A percentile compares a stretch with the other conserved stretches of the same genome.
Conservation (phyloP, 2,113 vertebrate genomes). For the Thalassoma bifasciatum region DNA sequence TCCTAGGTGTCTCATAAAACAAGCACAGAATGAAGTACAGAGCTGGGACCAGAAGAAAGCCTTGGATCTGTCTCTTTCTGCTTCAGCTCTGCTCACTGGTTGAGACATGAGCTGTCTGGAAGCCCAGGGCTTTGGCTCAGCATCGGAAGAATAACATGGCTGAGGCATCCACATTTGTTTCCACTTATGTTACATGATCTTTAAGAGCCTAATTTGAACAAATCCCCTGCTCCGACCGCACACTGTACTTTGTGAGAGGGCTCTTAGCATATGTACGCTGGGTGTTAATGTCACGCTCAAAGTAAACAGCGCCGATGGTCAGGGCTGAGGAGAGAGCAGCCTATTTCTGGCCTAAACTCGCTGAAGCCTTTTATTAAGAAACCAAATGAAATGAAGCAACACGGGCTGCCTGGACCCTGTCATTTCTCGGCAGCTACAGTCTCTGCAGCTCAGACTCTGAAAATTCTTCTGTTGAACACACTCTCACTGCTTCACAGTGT, state of each 20-base stretch:
- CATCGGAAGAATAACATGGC: constrained; percentile 67
- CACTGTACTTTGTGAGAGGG: constrained; percentile 75
- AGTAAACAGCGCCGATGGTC: constrained; percentile 67
- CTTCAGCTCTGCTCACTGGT: constrained; percentile 22
- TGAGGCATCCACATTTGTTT: constrained; percentile 82
- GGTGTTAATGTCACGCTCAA: constrained; percentile 78
- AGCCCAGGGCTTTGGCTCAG: constrained; percentile 57
- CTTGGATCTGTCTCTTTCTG: constrained; percentile 1
- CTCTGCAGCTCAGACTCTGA: constrained; percentile 26
- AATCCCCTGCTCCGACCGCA: constrained; percentile 80
- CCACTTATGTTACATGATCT: constrained; percentile 85
- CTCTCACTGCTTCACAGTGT: neutral
- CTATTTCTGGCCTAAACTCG: constrained; percentile 63
- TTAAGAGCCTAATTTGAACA: constrained; percentile 85
- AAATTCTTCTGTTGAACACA: constrained; percentile 16
- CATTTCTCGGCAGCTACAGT: constrained; percentile 65
- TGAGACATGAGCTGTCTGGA: constrained; percentile 40
- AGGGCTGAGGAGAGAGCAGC: constrained; percentile 46
- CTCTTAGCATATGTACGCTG: constrained; percentile 71
- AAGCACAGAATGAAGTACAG: constrained; percentile 10
- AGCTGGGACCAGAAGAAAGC: constrained; percentile 2
- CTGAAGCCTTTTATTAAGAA: constrained; percentile 73
- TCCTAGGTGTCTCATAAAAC: constrained; percentile 65
- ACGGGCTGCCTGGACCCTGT: constrained; percentile 54
- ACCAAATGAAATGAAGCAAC: constrained; percentile 66